phyloP scores from a whole-genome alignment of 2,797 vertebrate species.

The Darevskia mixta region DNA sequence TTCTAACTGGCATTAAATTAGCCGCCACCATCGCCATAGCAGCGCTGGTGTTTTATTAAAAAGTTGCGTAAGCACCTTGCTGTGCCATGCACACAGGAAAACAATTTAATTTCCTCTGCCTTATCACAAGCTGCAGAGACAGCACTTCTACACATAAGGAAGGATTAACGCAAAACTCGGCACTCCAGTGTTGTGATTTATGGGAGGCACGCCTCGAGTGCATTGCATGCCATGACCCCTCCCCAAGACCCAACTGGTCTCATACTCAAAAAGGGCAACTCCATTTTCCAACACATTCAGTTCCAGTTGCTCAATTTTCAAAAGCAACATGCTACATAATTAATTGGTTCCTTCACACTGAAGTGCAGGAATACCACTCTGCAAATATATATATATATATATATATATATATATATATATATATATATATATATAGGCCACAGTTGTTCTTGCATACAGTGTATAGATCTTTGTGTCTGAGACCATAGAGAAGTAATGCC shows the following conservation, averaged over 20 bases:
- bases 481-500: neutral
- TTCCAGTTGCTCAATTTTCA: neutral
- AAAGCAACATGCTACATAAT: slow-evolving; percentile 35
- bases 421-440: neutral
- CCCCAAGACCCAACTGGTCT: slow-evolving; percentile 2
- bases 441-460: neutral
- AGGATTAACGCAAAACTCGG: slow-evolving; percentile 20
- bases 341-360: slow-evolving; percentile 37
- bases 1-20: neutral
- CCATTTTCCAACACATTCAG: neutral
- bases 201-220: neutral
- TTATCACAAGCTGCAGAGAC: slow-evolving; percentile 43
- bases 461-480: neutral
- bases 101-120: slow-evolving; percentile 41
- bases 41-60: slow-evolving; percentile 24
- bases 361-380: slow-evolving; percentile 54
- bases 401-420: neutral
- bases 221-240: neutral
- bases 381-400: slow-evolving; percentile 12
- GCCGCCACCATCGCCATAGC: neutral
- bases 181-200: slow-evolving; percentile 22
- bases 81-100: neutral
- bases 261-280: neutral
- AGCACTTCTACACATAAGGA: slow-evolving; percentile 10
- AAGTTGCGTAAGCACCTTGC: slow-evolving; percentile 16